phyloP scores from a whole-genome alignment of 2,888 invertebrate genomes.

The Eumacrocentrus americanus region DNA sequence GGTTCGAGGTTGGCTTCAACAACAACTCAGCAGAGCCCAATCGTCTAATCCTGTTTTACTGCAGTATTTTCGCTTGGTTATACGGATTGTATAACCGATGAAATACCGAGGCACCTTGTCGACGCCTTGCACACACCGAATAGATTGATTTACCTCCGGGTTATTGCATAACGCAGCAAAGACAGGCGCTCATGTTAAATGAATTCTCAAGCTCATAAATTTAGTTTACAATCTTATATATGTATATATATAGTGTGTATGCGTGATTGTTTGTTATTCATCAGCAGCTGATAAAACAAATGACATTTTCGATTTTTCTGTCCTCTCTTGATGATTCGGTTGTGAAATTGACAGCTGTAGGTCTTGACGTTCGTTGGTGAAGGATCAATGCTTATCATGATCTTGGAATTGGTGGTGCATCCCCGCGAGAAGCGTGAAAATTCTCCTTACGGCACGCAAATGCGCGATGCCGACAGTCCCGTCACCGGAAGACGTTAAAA shows the following conservation, averaged over 20 bases:
- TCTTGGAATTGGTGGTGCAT: not conserved
- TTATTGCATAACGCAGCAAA: constrained; percentile 28
- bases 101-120: not conserved
- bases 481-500: constrained; percentile 1
- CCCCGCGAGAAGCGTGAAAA: constrained; percentile 1
- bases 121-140: not conserved
- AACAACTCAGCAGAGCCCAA: not conserved
- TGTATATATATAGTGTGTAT: not conserved
- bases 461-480: not conserved
- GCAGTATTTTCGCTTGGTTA: constrained; percentile 25
- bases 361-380: not conserved
- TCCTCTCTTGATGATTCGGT: not conserved
- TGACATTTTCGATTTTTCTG: not conserved
- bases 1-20: constrained; percentile 2
- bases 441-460: not conserved
- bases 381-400: constrained; percentile 8
- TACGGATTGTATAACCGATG: constrained; percentile 24
- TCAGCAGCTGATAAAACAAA: constrained; percentile 4
- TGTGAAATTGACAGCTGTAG: not conserved
- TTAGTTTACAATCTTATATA: not conserved
- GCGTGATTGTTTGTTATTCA: too few relatives aligned
- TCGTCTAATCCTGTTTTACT: constrained; percentile 34
- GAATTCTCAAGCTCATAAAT: not conserved
- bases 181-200: constrained; percentile 6
- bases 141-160: not conserved